phyloP scores from a whole-genome alignment of 2,797 vertebrate genomes.

The Neostethus bicornis region DNA sequence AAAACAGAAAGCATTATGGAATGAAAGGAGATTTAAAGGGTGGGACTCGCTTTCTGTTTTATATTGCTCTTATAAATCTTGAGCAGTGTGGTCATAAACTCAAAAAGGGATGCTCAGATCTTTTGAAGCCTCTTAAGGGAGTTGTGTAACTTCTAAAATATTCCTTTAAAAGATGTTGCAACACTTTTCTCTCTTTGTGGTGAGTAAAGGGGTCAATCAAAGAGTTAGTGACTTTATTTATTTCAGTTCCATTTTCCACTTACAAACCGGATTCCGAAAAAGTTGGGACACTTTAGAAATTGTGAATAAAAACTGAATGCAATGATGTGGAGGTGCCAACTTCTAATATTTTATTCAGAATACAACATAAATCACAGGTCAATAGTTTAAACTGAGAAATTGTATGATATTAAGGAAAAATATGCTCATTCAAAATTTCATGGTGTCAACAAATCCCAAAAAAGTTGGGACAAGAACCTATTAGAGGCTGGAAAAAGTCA shows the following conservation, averaged over 20 bases:
- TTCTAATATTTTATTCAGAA: too few species aligned
- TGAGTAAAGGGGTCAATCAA: background rate
- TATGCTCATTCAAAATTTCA: too few species aligned
- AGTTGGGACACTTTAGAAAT: too few species aligned
- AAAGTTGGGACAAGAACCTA: too few species aligned
- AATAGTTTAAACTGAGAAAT: too few species aligned
- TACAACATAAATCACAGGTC: too few species aligned
- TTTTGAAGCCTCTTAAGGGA: background rate
- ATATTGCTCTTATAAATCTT: background rate
- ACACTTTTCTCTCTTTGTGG: background rate
- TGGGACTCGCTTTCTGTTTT: background rate
- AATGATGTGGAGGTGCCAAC: too few species aligned
- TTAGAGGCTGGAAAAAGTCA: too few species aligned
- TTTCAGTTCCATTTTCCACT: background rate
- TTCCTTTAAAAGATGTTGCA: background rate
- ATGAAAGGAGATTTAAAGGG: constrained; percentile 5
- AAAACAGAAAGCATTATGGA: background rate
- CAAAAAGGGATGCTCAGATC: background rate
- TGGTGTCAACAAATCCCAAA: too few species aligned
- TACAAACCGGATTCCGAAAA: too few species aligned
- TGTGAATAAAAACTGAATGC: too few species aligned
- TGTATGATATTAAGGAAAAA: too few species aligned
- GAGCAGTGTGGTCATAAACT: background rate
- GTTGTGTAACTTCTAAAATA: background rate
- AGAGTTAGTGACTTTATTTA: background rate